phyloP scores from a whole-genome alignment of 1,140 invertebrate genomes.

The Halotydeus destructor region DNA sequence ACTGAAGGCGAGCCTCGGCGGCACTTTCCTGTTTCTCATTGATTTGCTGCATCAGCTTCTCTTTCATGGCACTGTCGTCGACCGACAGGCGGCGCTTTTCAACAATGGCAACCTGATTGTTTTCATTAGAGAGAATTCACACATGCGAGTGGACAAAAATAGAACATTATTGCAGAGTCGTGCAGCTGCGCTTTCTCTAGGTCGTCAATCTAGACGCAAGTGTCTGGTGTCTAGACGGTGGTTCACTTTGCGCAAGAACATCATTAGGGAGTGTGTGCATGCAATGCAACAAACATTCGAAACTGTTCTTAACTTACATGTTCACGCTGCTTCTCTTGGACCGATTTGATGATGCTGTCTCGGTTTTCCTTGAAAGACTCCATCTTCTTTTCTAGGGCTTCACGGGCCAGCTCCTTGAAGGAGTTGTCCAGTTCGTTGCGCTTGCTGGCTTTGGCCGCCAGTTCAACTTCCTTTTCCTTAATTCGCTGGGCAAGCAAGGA shows the following conservation, averaged over 20 bases:
- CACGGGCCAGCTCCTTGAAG: slow-evolving; percentile 35
- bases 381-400: slow-evolving; percentile 50
- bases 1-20: slow-evolving; percentile 57
- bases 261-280: no score
- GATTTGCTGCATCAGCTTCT: slow-evolving; percentile 57
- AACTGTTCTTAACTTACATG: no score
- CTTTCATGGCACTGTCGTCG: slow-evolving; percentile 33
- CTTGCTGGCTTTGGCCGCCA: slow-evolving; percentile 70
- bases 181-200: no score
- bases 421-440: slow-evolving; percentile 58
- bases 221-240: no score
- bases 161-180: no score
- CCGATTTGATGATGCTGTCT: slow-evolving; percentile 60
- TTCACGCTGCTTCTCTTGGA: slow-evolving; percentile 66
- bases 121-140: no score
- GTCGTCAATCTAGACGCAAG: no score
- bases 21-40: slow-evolving; percentile 62
- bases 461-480: slow-evolving; percentile 49
- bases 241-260: no score
- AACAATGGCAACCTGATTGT: no score
- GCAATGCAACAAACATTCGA: no score
- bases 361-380: slow-evolving; percentile 63
- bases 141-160: no score
- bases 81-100: background rate
- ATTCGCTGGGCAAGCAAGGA: slow-evolving; percentile 28